Evolutionary conservation across 2,797 vertebrate species (phyloP).

Genomic region (Channa striata): DNA sequence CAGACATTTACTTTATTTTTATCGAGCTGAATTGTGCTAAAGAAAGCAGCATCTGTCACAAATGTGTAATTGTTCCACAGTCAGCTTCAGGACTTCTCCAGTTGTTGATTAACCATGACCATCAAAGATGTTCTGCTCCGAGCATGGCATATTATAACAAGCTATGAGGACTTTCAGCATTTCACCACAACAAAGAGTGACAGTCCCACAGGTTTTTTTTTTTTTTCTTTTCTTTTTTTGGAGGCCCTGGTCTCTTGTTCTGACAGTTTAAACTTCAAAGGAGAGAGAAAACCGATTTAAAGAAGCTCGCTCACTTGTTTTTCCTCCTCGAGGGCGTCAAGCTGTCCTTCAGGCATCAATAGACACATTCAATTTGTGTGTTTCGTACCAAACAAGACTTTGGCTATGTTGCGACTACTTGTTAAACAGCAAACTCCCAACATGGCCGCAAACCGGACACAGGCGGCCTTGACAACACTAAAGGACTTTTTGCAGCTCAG

Average conservation of each 20-base stretch:
- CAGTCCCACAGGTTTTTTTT: conserved; percentile 39
- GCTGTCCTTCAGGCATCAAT: conserved; percentile 74
- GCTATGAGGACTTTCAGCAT: conserved; percentile 54
- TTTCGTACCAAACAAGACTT: conserved; percentile 56
- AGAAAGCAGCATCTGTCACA: conserved; percentile 17
- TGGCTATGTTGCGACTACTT: conserved; percentile 56
- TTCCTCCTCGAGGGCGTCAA: conserved; percentile 65
- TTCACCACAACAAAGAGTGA: conserved; percentile 59
- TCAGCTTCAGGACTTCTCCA: conserved; percentile 41
- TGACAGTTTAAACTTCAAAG: conserved; percentile 77
- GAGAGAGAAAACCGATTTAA: conserved; percentile 67
- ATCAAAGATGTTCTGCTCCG: conserved; percentile 62
- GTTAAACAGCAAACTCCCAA: conserved; percentile 54
- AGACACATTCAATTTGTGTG: conserved; percentile 60
- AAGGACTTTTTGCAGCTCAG: conserved; percentile 7
- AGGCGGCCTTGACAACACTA: conserved; percentile 16
- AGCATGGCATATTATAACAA: conserved; percentile 48
- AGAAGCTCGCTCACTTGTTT: conserved; percentile 59
- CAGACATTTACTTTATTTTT: conserved; percentile 21
- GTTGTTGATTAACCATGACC: conserved; percentile 60
- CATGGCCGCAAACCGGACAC: conserved; percentile 30
- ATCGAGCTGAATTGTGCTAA: not conserved
- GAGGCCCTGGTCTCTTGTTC: conserved; percentile 54
- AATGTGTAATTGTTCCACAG: conserved; percentile 26
- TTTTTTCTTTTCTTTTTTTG: conserved; percentile 15